These are phyloP conservation scores for Eurystomus glaucurus DNA, from an alignment of 2,797 vertebrate genomes.

Conservation along the genomic window DNA sequence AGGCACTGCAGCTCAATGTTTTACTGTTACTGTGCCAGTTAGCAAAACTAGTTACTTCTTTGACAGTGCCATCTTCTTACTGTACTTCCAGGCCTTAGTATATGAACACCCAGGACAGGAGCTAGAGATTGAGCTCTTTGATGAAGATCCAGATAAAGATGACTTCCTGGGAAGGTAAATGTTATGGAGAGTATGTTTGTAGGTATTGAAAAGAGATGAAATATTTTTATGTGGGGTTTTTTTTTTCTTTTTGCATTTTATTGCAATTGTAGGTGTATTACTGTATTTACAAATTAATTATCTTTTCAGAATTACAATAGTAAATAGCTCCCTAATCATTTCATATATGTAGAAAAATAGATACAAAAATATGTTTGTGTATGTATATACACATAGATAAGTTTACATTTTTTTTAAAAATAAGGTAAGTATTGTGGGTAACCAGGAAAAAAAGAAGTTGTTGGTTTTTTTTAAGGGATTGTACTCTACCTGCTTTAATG, in stretches of 20 bases:
- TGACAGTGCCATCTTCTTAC: not conserved
- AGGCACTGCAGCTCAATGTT: not conserved
- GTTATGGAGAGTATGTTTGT: not conserved
- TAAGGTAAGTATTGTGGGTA: not conserved
- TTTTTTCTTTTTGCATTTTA: not conserved
- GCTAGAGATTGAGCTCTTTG: conserved; percentile 92
- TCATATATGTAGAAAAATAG: not conserved
- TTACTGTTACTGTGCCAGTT: not conserved
- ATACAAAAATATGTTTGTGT: not conserved
- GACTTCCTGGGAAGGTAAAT: conserved; percentile 94
- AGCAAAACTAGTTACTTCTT: not conserved
- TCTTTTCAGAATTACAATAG: not conserved
- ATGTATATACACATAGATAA: not conserved
- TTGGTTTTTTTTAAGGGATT: not conserved
- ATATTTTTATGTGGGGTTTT: not conserved
- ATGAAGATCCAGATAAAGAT: conserved; percentile 96
- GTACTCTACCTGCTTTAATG: not conserved
- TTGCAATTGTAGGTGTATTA: not conserved
- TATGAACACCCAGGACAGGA: conserved; percentile 87
- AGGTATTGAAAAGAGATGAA: not conserved
- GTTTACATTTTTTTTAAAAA: not conserved
- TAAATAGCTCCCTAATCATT: not conserved
- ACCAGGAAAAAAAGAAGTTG: not conserved
- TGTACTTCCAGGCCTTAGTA: conserved; percentile 85
- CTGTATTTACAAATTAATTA: not conserved